Base-by-base conservation (phyloP, 2,797 vertebrate genomes). In the Huso huso region DNA sequence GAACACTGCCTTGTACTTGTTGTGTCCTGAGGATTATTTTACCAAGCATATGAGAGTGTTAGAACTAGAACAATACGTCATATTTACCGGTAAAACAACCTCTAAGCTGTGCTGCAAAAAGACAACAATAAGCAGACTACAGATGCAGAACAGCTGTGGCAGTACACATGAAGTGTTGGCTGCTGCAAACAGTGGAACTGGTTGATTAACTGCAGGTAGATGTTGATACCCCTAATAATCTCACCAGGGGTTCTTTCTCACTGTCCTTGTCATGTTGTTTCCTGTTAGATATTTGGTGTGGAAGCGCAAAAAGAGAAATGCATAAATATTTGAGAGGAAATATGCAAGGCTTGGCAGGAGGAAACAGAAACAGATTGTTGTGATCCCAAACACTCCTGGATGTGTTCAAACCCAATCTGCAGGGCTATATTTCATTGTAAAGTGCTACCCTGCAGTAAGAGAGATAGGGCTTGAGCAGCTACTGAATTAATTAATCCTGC, bases 271-370 rank as follows among this genome's bases (percentile, higher is more conserved):
- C 61, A 37, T 58, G 3, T 13, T n/a, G 55, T 13, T 58, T 58
- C 55, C 61, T 13, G 8, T 48, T 23, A 12, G 15, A 18, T 18
- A 18, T 18, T 18, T 18, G 15, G 15, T 18, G 15, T 18, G 15
- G 15, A 18, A 18, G 15, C 15, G 15, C 15, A 18, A 18, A 37
- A 62, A 62, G 4, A 48, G 13, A 18, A 5, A 18, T 37, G 1
- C 61, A 62, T 62, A 23, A 23, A 62, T 62, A 62, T 23, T 62
- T 62, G 7, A 62, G 61, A 62, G 61, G 18, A 62, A 62, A 62
- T 62, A 23, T 48, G 61, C n/a, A 18, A 23, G 18, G 18, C 61
- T 62, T 23, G 61, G 61, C 61, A 62, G 48, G 8, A 37, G 15
- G 37, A 62, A 48, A 62, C 61, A 62, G 6, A 48, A 9, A 61